Evolutionary conservation across 2,888 invertebrate genomes (phyloP).

Genomic region (Leucoma salicis): DNA sequence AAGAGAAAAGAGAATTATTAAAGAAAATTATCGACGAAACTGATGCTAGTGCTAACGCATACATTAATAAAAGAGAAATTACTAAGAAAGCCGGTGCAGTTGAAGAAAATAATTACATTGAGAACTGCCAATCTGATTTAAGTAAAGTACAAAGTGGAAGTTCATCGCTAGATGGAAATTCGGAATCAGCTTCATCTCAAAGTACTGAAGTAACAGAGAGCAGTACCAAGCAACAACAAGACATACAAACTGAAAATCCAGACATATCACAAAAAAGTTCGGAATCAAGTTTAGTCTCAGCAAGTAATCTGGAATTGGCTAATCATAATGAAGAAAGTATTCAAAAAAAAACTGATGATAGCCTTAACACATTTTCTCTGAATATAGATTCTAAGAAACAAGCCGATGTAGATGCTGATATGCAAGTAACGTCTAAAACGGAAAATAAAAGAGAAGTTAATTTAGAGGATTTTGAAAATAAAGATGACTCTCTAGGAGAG

Average conservation of each 20-base stretch:
- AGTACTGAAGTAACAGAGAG: conserved; percentile 42
- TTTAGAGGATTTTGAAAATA: conserved; percentile 34
- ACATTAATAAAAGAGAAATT: conserved; percentile 67
- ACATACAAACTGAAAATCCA: conserved; percentile 37
- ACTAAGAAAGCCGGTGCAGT: conserved; percentile 69
- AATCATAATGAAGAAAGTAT: conserved; percentile 25
- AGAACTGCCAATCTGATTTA: conserved; percentile 54
- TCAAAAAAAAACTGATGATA: conserved; percentile 35
- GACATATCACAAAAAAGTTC: conserved; percentile 43
- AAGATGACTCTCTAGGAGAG: conserved; percentile 35
- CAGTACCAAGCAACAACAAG: conserved; percentile 38
- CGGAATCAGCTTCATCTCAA: conserved; percentile 37
- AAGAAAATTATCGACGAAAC: conserved; percentile 62
- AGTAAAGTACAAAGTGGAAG: conserved; percentile 54
- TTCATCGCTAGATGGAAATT: conserved; percentile 40
- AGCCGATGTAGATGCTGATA: conserved; percentile 31
- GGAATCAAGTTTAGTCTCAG: conserved; percentile 35
- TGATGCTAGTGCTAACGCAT: conserved; percentile 32
- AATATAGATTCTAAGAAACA: conserved; percentile 35
- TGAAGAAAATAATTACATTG: conserved; percentile 61
- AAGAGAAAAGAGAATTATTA: conserved; percentile 63
- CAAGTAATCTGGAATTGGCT: conserved; percentile 41
- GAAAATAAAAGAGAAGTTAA: conserved; percentile 66
- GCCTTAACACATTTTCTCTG: conserved; percentile 23
- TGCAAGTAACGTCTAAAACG: conserved; percentile 42